Evolutionary conservation across 2,113 vertebrate species (phyloP).

Genomic region (Euleptes europaea): DNA sequence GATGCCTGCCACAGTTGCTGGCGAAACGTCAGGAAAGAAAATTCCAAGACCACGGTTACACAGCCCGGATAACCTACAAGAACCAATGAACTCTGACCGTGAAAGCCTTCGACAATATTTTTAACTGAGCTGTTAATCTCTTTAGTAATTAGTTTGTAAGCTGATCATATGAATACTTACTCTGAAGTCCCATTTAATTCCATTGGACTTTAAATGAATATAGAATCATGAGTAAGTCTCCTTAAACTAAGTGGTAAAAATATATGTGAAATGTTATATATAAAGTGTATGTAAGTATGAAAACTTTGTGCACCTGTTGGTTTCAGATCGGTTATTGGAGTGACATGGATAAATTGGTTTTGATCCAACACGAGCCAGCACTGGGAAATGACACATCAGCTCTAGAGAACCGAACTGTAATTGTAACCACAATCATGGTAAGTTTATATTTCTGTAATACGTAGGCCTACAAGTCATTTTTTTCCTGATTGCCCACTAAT

Average conservation of each 20-base stretch:
- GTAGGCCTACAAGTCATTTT: conserved; percentile 22
- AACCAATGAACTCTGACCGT: no score
- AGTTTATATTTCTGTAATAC: conserved; percentile 69
- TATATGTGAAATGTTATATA: no score
- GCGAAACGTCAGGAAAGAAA: no score
- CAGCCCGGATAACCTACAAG: no score
- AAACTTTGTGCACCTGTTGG: conserved; percentile 29
- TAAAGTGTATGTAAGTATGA: background rate
- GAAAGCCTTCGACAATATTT: no score
- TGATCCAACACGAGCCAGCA: conserved; percentile 91
- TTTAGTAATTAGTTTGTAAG: background rate
- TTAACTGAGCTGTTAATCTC: background rate
- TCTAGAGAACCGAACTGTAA: conserved; percentile 93
- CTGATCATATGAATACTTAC: background rate
- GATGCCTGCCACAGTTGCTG: no score
- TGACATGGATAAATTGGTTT: conserved; percentile 94
- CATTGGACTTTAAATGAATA: background rate
- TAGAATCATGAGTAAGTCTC: background rate
- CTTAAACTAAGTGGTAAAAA: background rate
- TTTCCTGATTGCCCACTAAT: conserved; percentile 43
- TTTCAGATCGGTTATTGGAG: conserved; percentile 98
- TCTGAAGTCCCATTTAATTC: background rate
- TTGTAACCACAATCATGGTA: conserved; percentile 99
- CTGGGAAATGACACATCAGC: conserved; percentile 90
- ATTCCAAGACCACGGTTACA: no score